Percentiles rank a stretch among this genome's conserved stretches.
These are phyloP conservation scores for Melipona quadrifasciata DNA, from an alignment of 1,140 invertebrate genomes.

Conservation along the genomic window DNA sequence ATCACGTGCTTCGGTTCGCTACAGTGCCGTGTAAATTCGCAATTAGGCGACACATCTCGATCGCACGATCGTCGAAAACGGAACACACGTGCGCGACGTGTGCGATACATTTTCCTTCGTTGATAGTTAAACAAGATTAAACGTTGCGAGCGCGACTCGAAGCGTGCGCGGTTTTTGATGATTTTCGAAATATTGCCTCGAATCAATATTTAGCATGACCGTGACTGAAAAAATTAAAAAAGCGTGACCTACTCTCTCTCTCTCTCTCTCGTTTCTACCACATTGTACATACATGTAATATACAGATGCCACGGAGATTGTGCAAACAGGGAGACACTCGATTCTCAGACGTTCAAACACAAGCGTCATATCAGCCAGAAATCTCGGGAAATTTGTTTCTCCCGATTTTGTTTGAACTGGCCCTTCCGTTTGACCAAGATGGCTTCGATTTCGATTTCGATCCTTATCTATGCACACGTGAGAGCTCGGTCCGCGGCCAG, in stretches of 20 bases:
- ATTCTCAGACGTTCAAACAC: neutral
- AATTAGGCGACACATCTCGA: constrained; percentile 19
- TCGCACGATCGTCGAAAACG: neutral
- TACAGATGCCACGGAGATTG: too few species aligned
- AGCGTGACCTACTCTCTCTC: neutral
- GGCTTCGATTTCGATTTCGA: neutral
- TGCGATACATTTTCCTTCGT: neutral
- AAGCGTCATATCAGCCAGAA: too few species aligned
- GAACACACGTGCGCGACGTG: too few species aligned
- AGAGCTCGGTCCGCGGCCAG: neutral
- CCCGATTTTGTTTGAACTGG: neutral
- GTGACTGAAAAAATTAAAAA: neutral
- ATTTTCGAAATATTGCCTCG: neutral
- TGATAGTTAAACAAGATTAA: neutral
- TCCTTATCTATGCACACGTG: neutral
- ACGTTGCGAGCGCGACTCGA: neutral
- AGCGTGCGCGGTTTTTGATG: neutral
- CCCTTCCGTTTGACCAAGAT: neutral
- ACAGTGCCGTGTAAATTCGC: constrained; percentile 26
- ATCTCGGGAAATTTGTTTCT: neutral
- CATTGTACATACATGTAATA: neutral
- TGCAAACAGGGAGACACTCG: neutral
- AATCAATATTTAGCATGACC: neutral
- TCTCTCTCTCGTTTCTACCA: too few species aligned
- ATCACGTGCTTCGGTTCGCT: constrained; percentile 16